Evolutionary conservation across 2,888 invertebrate genomes (phyloP), one percentile per base, ranked within the genome.

Genomic region (Pyrgus malvae): DNA sequence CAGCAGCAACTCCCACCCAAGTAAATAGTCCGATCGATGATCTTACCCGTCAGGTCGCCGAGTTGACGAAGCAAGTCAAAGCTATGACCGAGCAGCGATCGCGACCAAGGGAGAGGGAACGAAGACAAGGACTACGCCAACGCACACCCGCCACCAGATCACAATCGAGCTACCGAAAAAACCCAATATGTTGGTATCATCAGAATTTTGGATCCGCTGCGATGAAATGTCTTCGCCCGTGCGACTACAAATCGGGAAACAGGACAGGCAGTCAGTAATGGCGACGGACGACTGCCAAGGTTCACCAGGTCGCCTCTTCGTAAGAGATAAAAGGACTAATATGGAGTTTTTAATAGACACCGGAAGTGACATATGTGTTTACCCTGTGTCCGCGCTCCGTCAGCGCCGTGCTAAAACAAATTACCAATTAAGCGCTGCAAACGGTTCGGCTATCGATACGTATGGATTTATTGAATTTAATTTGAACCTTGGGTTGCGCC

Each of bases 341-440:
- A 27, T n/a, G 4, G 0, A 27, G 0, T 42, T 23, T 16, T 21
- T 42, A 14, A 5, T 44, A n/a, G 44, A 44, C 19, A 38, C 21
- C 5, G 38, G 38, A 9, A n/a, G n/a, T n/a, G 17, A 38, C 11
- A 9, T 38, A 16, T 44, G 44, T 29, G 44, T 44, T 7, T 44
- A 17, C 14, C 41, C 27, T 16, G 16, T 27, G 16, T 27, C 14
- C 1, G 41, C 27, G 8, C 14, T 44, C 2, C 8, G 6, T 16
- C 5, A 44, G 14, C 27, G 7, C 8, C 16, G 29, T 29, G 9
- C 1, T 16, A 44, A 29, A 17, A 44, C 23, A n/a, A n/a, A n/a
- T n/a, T n/a, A n/a, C n/a, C n/a, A n/a, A n/a, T n/a, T n/a, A n/a
- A n/a, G n/a, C n/a, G n/a, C n/a, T n/a, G n/a, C n/a, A n/a, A n/a